Base-by-base conservation (phyloP, 2,113 vertebrate genomes). In the Phasianus colchicus region DNA sequence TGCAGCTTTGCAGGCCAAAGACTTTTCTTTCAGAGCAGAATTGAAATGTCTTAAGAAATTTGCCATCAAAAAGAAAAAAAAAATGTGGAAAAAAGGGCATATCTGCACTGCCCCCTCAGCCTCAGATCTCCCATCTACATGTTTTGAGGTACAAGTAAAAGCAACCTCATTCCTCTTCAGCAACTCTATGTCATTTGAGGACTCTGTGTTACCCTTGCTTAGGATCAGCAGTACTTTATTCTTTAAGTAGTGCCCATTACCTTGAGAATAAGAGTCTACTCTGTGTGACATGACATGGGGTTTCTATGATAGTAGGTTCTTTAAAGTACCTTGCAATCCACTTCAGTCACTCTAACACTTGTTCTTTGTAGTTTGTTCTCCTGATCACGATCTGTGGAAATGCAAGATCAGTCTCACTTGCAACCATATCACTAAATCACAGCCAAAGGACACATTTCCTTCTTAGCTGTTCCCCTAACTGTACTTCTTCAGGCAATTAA, bases 391-490 rank as follows among this genome's bases (percentile, higher is more conserved):
- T 71, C 38, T 73, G 36, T 88, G 74, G 90, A 90, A 83, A 88
- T 69, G 50, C 60, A 58, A 52, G 72, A 82, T 94, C 54, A 92
- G 78, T 43, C 24, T 83, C 22, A 52, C 69, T 94, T 70, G 10
- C 67, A 90, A 78, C 54, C 91, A n/a, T 86, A 73, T 93, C 92
- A 74, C 55, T 92, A 93, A 92, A 94, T 86, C 78, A 89, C 19
- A 19, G 64, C 89, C 6, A 30, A n/a, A 89, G 55, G 77, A 63
- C 40, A 32, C 70, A 60, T 88, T 94, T 83, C 74, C 57, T 88
- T 27, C 85, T 75, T 77, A 74, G 64, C 83, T 80, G 79, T 63
- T 86, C 86, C 63, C 66, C 60, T 87, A 24, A 24, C 81, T 81
- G 64, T 83, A 69, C 69, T 95, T 83, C 69, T 72, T 91, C 55